These are phyloP conservation scores for Iphiclides podalirius DNA, from an alignment of 2,888 invertebrate genomes.

Conservation along the genomic window DNA sequence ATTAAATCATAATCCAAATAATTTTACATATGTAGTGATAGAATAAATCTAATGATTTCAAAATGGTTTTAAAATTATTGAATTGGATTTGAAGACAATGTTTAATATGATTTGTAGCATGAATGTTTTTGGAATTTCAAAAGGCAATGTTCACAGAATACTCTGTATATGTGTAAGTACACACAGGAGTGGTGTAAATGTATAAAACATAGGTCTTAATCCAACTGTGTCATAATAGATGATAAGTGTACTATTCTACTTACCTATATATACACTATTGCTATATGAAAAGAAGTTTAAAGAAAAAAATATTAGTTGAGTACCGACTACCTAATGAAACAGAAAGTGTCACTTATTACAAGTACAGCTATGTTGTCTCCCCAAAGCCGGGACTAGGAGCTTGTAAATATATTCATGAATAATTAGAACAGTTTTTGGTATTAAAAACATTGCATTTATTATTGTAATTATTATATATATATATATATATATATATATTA, in stretches of 20 bases:
- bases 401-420: conserved; percentile 72
- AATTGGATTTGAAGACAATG: too few species aligned
- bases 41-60: too few species aligned
- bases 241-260: conserved; percentile 76
- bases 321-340: conserved; percentile 50
- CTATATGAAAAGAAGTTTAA: conserved; percentile 68
- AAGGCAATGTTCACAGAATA: conserved; percentile 45
- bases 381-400: conserved; percentile 32
- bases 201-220: conserved; percentile 71
- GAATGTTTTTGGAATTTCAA: too few species aligned
- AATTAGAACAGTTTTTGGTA: conserved; percentile 59
- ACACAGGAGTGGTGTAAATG: conserved; percentile 61
- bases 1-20: too few species aligned
- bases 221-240: conserved; percentile 79
- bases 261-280: conserved; percentile 68
- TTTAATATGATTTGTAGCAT: too few species aligned
- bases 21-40: neutral
- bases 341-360: conserved; percentile 25
- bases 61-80: conserved; percentile 8
- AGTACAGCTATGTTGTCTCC: conserved; percentile 6
- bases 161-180: conserved; percentile 76
- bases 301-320: conserved; percentile 71
- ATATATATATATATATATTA: neutral
- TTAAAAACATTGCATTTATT: conserved; percentile 72
- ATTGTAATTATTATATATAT: conserved; percentile 48